A percentile compares a stretch with the other conserved stretches of the same genome.
Conservation (phyloP, 2,113 vertebrate genomes). For the Erinaceus europaeus region DNA sequence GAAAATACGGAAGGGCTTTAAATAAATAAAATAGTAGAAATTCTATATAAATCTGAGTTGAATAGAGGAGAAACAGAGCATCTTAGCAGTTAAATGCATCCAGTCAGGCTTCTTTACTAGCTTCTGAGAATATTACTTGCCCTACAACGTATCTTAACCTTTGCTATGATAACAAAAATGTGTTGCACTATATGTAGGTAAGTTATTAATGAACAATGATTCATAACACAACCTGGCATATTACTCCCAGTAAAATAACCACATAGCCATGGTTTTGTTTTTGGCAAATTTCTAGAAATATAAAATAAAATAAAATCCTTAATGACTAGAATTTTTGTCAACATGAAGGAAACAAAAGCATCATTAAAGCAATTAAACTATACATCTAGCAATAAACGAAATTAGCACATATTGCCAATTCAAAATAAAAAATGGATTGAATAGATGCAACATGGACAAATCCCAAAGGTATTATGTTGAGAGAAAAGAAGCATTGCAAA, state of each 20-base stretch:
- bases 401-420: background rate
- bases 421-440: slow-evolving; percentile 33
- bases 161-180: background rate
- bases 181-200: slow-evolving; percentile 16
- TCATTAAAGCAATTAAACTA: background rate
- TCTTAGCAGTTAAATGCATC: slow-evolving; percentile 5
- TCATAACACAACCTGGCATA: slow-evolving; percentile 57
- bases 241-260: slow-evolving; percentile 34
- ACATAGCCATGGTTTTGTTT: slow-evolving; percentile 60
- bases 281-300: slow-evolving; percentile 59
- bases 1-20: slow-evolving; percentile 41
- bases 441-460: background rate
- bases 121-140: slow-evolving; percentile 19
- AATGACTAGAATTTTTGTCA: background rate
- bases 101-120: slow-evolving; percentile 29
- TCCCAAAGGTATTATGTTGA: background rate
- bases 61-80: background rate
- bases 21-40: slow-evolving; percentile 39
- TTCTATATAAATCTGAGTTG: slow-evolving; percentile 37
- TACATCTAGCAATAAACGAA: background rate
- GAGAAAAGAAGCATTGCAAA: slow-evolving; percentile 1
- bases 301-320: background rate
- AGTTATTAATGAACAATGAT: slow-evolving; percentile 10
- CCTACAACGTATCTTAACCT: slow-evolving; percentile 16
- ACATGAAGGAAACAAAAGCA: background rate